Percentiles rank a stretch among this genome's conserved stretches.
Conservation (phyloP, 2,888 invertebrate species). For the Nemotelus pantherinus region DNA sequence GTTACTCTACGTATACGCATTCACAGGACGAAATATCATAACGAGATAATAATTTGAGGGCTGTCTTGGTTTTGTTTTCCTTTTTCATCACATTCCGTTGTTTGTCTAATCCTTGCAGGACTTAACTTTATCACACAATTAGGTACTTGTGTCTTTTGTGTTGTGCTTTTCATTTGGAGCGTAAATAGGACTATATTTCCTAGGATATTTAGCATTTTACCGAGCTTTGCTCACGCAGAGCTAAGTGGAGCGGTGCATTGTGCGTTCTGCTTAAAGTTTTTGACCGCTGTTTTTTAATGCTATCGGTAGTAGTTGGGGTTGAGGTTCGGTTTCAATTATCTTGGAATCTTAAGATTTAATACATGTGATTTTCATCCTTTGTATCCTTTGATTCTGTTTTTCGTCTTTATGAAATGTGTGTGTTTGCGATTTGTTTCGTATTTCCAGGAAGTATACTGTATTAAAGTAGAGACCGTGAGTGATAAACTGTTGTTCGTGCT, state of each 20-base stretch:
- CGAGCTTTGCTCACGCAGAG: not conserved
- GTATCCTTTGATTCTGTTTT: no score
- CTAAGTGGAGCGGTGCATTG: not conserved
- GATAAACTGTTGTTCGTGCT: no score
- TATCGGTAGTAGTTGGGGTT: not conserved
- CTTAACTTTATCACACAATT: conserved; percentile 37
- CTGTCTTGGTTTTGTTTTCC: conserved; percentile 21
- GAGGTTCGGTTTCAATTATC: not conserved
- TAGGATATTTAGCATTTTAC: conserved; percentile 10
- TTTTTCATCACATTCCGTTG: conserved; percentile 31
- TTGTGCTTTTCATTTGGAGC: conserved; percentile 16
- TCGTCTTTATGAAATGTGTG: no score
- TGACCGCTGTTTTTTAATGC: not conserved
- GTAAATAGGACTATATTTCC: conserved; percentile 6
- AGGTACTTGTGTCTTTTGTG: conserved; percentile 34
- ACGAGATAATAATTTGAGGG: conserved; percentile 34
- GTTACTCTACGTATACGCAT: not conserved
- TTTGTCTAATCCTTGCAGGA: conserved; percentile 34
- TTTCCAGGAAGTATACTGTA: no score
- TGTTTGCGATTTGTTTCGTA: no score
- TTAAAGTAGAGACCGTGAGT: no score
- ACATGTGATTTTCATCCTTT: no score
- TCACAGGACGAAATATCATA: conserved; percentile 17
- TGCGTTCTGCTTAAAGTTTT: not conserved
- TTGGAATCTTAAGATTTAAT: no score